phyloP scores from a whole-genome alignment of 2,113 vertebrate species.

The Rhodinocichla rosea region DNA sequence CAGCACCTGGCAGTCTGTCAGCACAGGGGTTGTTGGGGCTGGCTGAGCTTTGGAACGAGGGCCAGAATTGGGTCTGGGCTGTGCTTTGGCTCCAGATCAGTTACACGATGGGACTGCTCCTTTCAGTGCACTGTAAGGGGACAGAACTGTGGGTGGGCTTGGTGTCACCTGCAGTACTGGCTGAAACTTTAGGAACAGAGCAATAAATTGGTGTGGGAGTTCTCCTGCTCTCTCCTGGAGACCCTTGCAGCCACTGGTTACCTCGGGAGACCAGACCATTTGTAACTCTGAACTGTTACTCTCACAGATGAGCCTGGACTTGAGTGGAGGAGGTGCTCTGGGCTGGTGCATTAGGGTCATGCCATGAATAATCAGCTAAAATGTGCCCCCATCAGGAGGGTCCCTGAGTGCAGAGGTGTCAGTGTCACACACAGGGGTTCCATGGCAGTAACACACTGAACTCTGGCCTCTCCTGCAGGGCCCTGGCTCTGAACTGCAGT shows the following conservation, averaged over 20 bases:
- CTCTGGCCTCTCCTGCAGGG: conserved; percentile 65
- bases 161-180: rapidly evolving
- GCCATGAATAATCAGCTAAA: rapidly evolving
- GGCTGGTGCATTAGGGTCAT: background rate
- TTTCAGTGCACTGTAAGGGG: background rate
- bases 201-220: background rate
- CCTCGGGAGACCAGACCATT: background rate
- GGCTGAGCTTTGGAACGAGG: background rate
- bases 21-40: rapidly evolving
- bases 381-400: background rate
- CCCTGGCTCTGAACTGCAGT: conserved; percentile 92
- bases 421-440: too few relatives aligned
- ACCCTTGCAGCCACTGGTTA: background rate
- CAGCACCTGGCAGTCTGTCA: background rate
- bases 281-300: background rate
- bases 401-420: background rate
- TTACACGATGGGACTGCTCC: background rate
- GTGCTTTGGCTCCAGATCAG: background rate
- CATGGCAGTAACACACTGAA: rapidly evolving
- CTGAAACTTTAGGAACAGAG: background rate
- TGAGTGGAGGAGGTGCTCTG: background rate
- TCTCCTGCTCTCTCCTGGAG: background rate
- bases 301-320: background rate
- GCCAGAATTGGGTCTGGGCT: rapidly evolving
- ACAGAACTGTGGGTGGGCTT: background rate